Base-by-base conservation (phyloP, 2,113 vertebrate genomes). In the Martes martes region DNA sequence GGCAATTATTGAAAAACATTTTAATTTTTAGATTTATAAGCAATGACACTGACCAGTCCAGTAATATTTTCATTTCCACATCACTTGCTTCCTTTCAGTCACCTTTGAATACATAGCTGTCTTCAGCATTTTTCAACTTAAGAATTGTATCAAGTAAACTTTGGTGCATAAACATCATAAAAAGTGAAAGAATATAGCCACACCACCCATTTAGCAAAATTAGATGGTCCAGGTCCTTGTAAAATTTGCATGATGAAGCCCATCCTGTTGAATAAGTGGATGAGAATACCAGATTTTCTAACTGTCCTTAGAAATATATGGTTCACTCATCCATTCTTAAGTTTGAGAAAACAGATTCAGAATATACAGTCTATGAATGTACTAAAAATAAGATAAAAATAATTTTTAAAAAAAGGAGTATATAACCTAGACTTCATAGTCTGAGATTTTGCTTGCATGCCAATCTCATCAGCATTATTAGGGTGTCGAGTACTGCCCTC, bases 11-110 rank as follows among this genome's bases (percentile, higher is more conserved):
- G 11, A 4, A 67, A 95, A 94, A 36, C 31, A 82, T 10, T 52
- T 96, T 92, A 91, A 89, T 31, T 83, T 96, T 92, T 89, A 74
- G 47, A 81, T 89, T 69, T 93, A 82, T 47, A 76, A 55, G 50
- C 33, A 65, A 31, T 87, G 82, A 57, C 13, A 90, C 81, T 33
- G 26, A 19, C 28, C 24, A 63, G 11, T 71, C 55, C 24, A 76
- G 8, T 63, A 7, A 65, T 33, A 52, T 76, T 82, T 97, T 90
- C n/a, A 94, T 96, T 86, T 96, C 42, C 92, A 57, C 5, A 71
- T 76, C 8, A 85, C 79, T 91, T 95, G 55, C 50, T 95, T 94
- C 15, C 19, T 89, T 93, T 82, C 36, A 71, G 0, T 84, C 31
- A 91, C 1, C 2, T 94, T 92, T 92, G 74, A 52, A 36, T 36